These are phyloP conservation scores for Tylochromis polylepis DNA, from an alignment of 2,113 vertebrate species.

Conservation along the genomic window DNA sequence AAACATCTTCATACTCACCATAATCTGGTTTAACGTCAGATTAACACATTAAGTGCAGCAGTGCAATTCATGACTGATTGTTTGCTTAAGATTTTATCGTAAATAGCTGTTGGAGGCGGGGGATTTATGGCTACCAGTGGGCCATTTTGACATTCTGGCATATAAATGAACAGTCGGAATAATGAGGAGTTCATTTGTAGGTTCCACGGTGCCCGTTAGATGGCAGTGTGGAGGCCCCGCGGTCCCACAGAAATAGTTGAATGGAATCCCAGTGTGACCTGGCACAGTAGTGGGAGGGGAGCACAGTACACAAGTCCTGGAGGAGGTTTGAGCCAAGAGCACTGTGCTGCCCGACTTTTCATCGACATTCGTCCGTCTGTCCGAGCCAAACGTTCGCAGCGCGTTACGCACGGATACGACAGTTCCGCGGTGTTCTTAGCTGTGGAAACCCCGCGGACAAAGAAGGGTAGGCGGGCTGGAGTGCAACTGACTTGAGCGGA, in stretches of 20 bases:
- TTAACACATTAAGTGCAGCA: not conserved
- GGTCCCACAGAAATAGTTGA: slow-evolving; percentile 17
- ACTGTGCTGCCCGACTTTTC: not conserved
- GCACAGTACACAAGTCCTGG: slow-evolving; percentile 29
- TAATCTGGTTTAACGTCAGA: not conserved
- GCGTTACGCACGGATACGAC: slow-evolving; percentile 47
- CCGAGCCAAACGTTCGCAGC: not conserved
- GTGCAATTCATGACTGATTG: not conserved
- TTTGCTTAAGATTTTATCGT: not conserved
- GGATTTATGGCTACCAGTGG: not conserved
- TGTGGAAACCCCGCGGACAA: slow-evolving; percentile 48
- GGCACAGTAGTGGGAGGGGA: slow-evolving; percentile 25
- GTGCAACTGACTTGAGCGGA: slow-evolving; percentile 43
- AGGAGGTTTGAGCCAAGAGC: slow-evolving; percentile 8
- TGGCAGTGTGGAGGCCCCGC: slow-evolving; percentile 29
- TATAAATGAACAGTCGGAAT: not conserved
- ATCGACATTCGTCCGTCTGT: slow-evolving; percentile 11
- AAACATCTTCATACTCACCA: not conserved
- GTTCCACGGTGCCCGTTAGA: slow-evolving; percentile 20
- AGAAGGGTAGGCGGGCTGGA: slow-evolving; percentile 38
- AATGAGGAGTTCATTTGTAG: not conserved
- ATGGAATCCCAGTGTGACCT: slow-evolving; percentile 44
- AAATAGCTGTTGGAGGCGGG: not conserved
- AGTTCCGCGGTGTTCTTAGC: not conserved
- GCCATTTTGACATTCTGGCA: slow-evolving; percentile 9